Evolutionary conservation across 53 echinoderm and acorn worm genomes (phyloP).

Genomic region (Echinometra lucunter): DNA sequence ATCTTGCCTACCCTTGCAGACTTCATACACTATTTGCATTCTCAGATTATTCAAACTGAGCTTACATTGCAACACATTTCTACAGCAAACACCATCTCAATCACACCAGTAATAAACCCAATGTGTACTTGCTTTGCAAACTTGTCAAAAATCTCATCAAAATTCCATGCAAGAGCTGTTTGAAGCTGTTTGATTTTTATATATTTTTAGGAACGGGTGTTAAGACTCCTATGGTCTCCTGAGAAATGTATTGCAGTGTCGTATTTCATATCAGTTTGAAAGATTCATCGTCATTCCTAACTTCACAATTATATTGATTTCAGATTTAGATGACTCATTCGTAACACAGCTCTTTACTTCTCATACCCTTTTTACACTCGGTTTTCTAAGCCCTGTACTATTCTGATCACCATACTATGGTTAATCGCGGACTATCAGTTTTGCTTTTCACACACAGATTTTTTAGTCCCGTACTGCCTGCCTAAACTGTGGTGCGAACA

Average conservation of each 20-base stretch:
- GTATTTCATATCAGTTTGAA: neutral
- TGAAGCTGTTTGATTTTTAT: neutral
- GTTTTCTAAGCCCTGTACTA: too few relatives aligned
- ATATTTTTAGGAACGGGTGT: neutral
- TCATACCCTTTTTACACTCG: too few relatives aligned
- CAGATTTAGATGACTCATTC: too few relatives aligned
- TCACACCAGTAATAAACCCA: constrained; percentile 15
- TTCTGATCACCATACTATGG: too few relatives aligned
- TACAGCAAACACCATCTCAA: constrained; percentile 18
- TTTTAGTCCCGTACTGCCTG: too few relatives aligned
- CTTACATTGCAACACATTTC: constrained; percentile 18
- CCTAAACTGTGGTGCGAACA: too few relatives aligned
- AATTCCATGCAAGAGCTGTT: neutral
- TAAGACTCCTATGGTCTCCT: neutral
- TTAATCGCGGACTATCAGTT: too few relatives aligned
- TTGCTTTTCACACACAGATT: too few relatives aligned
- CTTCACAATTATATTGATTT: too few relatives aligned
- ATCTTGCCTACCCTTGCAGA: neutral
- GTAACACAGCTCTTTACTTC: too few relatives aligned
- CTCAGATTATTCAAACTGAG: neutral
- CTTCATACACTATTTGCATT: constrained; percentile 14
- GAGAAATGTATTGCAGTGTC: constrained; percentile 12
- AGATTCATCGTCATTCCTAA: too few relatives aligned
- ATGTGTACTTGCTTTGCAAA: neutral
- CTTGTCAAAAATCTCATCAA: constrained; percentile 47